A percentile compares a stretch with the other conserved stretches of the same genome.
Conservation (phyloP, 2,888 invertebrate genomes). For the Dryomyza anilis region DNA sequence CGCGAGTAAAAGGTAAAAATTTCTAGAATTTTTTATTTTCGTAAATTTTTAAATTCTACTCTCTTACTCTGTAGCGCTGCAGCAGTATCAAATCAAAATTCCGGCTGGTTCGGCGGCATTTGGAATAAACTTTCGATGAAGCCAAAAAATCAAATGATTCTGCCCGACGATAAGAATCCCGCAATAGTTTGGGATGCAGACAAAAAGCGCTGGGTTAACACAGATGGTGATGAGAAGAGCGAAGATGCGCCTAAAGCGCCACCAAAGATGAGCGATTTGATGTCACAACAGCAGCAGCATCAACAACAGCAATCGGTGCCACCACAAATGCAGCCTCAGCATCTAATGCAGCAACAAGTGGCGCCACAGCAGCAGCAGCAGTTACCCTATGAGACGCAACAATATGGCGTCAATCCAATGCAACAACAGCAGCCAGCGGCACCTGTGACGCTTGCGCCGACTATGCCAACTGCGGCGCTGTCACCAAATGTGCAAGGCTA, state of each 20-base stretch:
- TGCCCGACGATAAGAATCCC: slow-evolving; percentile 94
- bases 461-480: slow-evolving; percentile 6
- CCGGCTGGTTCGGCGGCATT: slow-evolving; percentile 85
- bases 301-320: slow-evolving; percentile 32
- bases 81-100: slow-evolving; percentile 47
- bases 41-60: not conserved
- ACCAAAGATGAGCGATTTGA: slow-evolving; percentile 70
- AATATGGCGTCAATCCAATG: slow-evolving; percentile 29
- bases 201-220: slow-evolving; percentile 86
- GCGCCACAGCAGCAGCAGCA: slow-evolving; percentile 29
- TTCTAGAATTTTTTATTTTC: not conserved
- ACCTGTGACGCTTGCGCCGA: not conserved
- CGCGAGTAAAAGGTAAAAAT: not conserved
- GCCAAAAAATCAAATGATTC: slow-evolving; percentile 92
- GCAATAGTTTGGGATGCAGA: slow-evolving; percentile 91
- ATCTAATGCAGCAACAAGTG: slow-evolving; percentile 25
- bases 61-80: slow-evolving; percentile 35
- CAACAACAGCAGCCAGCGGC: slow-evolving; percentile 26
- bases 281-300: slow-evolving; percentile 27
- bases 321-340: slow-evolving; percentile 22
- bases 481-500: slow-evolving; percentile 13
- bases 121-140: slow-evolving; percentile 82
- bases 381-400: slow-evolving; percentile 22
- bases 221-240: slow-evolving; percentile 68
- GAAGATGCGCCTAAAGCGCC: slow-evolving; percentile 67